phyloP scores from a whole-genome alignment of 2,113 vertebrate genomes.

The Ptilonorhynchus violaceus region DNA sequence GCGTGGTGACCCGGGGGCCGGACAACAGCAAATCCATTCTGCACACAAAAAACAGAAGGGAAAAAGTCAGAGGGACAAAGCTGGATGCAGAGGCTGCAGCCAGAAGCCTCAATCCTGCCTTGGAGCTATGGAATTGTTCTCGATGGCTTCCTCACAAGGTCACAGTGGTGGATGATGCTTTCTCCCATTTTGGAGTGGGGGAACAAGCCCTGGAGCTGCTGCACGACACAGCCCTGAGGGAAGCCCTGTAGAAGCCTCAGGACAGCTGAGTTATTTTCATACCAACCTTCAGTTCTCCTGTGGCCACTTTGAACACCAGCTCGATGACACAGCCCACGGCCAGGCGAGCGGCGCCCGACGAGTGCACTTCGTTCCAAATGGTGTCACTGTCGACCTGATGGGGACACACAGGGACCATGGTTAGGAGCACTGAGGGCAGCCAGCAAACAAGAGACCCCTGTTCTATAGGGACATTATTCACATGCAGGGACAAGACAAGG shows the following conservation, averaged over 20 bases:
- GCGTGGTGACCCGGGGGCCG: constrained; percentile 96
- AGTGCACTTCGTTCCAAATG: constrained; percentile 97
- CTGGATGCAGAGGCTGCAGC: neutral
- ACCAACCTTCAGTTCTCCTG: constrained; percentile 92
- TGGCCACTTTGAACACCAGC: constrained; percentile 95
- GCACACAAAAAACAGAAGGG: neutral
- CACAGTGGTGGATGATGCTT: fast-evolving
- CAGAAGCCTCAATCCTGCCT: neutral
- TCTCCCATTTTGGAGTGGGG: fast-evolving
- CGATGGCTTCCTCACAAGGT: neutral
- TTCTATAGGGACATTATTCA: neutral
- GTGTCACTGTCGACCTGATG: constrained; percentile 94
- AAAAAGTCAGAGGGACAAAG: neutral
- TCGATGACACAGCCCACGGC: constrained; percentile 95
- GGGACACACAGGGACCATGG: neutral
- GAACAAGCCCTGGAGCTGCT: neutral
- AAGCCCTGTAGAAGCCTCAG: neutral
- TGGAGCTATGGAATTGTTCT: neutral
- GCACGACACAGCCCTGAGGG: neutral
- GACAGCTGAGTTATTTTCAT: neutral
- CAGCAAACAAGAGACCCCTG: fast-evolving
- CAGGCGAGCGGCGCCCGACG: constrained; percentile 89
- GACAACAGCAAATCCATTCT: constrained; percentile 97
- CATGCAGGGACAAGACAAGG: fast-evolving
- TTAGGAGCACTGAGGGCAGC: neutral